Percentiles rank a stretch among this genome's conserved stretches.
Conservation (phyloP, 2,113 vertebrate genomes). For the Chloebia gouldiae region DNA sequence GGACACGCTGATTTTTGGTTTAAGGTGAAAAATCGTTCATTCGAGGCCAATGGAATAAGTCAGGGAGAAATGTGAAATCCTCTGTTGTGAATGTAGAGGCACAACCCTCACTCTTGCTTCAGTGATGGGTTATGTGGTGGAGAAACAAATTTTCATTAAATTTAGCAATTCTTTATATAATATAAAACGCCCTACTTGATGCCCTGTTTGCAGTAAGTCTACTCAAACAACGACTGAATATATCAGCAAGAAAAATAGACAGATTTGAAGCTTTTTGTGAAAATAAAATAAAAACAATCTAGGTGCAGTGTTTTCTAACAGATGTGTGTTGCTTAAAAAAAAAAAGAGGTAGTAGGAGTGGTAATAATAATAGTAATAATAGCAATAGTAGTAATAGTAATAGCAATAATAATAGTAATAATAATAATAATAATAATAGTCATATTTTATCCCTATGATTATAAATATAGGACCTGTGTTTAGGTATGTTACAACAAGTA, state of each 20-base stretch:
- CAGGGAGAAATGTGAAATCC: background rate
- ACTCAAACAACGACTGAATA: background rate
- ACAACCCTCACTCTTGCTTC: background rate
- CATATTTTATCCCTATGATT: background rate
- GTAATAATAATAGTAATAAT: background rate
- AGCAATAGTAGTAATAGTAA: background rate
- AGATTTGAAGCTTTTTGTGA: background rate
- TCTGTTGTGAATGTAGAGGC: background rate
- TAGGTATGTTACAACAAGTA: background rate
- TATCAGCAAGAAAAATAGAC: background rate
- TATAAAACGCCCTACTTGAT: fast-evolving
- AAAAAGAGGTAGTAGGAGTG: too few species aligned
- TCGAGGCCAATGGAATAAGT: fast-evolving
- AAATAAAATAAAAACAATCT: background rate
- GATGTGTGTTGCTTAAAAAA: background rate
- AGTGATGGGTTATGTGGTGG: fast-evolving
- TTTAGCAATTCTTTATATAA: background rate
- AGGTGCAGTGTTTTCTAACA: background rate
- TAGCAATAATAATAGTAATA: background rate
- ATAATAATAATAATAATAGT: too few species aligned
- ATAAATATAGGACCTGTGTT: background rate
- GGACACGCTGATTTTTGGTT: background rate
- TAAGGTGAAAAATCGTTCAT: background rate
- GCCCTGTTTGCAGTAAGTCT: background rate
- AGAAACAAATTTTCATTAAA: background rate